phyloP scores from a whole-genome alignment of 1,140 invertebrate genomes.

The Vanessa tameamea region DNA sequence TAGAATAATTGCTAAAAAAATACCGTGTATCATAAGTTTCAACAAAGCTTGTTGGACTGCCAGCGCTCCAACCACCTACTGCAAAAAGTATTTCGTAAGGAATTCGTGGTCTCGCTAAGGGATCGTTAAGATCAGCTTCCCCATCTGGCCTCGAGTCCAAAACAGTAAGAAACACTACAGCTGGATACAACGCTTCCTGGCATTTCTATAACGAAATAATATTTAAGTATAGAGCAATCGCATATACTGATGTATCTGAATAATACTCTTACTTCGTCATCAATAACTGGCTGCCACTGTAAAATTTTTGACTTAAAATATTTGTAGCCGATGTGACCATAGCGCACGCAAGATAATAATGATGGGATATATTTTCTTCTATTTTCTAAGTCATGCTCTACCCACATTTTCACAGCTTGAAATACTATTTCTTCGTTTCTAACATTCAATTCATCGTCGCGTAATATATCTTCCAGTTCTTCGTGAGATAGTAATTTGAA shows the following conservation, averaged over 20 bases:
- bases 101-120: constrained; percentile 83
- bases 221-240: neutral
- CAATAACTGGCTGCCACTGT: constrained; percentile 80
- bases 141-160: constrained; percentile 76
- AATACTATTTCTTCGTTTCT: constrained; percentile 86
- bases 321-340: constrained; percentile 84
- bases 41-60: constrained; percentile 88
- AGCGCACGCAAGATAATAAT: constrained; percentile 84
- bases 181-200: constrained; percentile 75
- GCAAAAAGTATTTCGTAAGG: constrained; percentile 87
- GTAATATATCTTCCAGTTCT: constrained; percentile 81
- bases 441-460: constrained; percentile 84
- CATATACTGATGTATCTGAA: neutral
- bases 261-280: constrained; percentile 76
- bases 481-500: constrained; percentile 80
- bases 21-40: constrained; percentile 88
- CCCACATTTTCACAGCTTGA: constrained; percentile 84
- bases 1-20: neutral
- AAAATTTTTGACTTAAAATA: constrained; percentile 84
- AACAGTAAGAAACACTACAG: constrained; percentile 78
- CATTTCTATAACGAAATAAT: constrained; percentile 59
- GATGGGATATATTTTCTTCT: constrained; percentile 80
- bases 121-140: constrained; percentile 82
- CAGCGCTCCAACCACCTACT: constrained; percentile 89
- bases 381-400: constrained; percentile 78